Conservation (phyloP, 2,797 vertebrate genomes). For the Lutjanus campechanus region DNA sequence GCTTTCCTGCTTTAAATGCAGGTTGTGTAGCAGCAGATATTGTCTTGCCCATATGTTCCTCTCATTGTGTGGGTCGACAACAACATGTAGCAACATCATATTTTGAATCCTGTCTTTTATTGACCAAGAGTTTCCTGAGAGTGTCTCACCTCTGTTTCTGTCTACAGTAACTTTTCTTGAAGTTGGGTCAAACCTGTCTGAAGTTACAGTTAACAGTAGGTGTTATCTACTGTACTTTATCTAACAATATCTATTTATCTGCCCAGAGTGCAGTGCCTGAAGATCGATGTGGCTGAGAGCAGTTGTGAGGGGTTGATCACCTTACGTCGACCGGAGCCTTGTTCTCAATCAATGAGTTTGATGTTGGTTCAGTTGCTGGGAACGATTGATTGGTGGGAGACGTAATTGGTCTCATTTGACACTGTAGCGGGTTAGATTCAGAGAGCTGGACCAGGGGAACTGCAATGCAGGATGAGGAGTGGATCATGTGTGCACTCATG, state of each 20-base stretch:
- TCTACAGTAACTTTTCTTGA: constrained; percentile 20
- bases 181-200: constrained; percentile 31
- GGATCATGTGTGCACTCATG: constrained; percentile 66
- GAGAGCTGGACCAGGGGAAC: constrained; percentile 56
- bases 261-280: constrained; percentile 69
- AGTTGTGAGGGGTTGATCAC: constrained; percentile 84
- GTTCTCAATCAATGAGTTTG: constrained; percentile 86
- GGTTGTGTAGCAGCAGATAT: not conserved
- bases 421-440: constrained; percentile 71
- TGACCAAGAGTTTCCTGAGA: not conserved
- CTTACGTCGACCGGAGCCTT: constrained; percentile 79
- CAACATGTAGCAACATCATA: not conserved
- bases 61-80: not conserved
- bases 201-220: constrained; percentile 37
- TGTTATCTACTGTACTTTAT: constrained; percentile 72
- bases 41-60: not conserved
- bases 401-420: constrained; percentile 86
- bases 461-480: constrained; percentile 67
- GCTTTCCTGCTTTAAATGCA: not conserved
- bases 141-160: too few species aligned
- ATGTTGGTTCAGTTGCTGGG: constrained; percentile 85
- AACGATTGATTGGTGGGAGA: constrained; percentile 84
- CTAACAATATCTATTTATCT: constrained; percentile 74
- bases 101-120: constrained; percentile 2
- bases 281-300: constrained; percentile 81